Percentiles rank a stretch among this genome's conserved stretches.
These are phyloP conservation scores for Willowsia nigromaculata DNA, from an alignment of 2,888 invertebrate genomes.

Conservation along the genomic window DNA sequence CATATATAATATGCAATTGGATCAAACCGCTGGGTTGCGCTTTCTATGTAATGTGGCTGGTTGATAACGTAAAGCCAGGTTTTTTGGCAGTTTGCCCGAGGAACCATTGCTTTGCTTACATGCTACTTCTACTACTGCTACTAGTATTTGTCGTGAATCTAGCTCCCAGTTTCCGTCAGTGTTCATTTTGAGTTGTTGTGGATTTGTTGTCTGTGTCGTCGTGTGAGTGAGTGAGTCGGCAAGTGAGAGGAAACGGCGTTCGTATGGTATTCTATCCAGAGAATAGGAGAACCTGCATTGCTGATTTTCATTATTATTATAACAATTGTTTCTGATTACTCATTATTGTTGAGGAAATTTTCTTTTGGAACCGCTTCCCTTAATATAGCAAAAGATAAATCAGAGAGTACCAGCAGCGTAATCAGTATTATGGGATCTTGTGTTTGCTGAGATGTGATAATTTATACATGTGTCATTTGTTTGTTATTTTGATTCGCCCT, in stretches of 20 bases:
- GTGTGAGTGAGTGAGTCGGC: neutral
- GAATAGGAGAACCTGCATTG: conserved; percentile 62
- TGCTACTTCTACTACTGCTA: neutral
- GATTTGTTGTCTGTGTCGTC: conserved; percentile 65
- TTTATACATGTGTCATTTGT: conserved; percentile 1
- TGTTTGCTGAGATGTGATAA: conserved; percentile 30
- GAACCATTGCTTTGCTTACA: conserved; percentile 65
- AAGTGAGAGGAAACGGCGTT: neutral
- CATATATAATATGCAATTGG: neutral
- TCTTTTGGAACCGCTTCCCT: neutral
- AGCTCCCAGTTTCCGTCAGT: conserved; percentile 68
- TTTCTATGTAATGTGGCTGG: conserved; percentile 2
- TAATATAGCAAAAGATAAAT: neutral
- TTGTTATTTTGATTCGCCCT: neutral
- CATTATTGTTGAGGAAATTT: conserved; percentile 1
- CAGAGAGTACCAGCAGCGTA: neutral
- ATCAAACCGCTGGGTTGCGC: conserved; percentile 4
- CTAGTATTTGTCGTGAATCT: conserved; percentile 53
- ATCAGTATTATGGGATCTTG: neutral
- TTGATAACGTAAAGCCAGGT: conserved; percentile 59
- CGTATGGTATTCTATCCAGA: neutral
- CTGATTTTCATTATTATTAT: conserved; percentile 38
- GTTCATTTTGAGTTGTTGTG: conserved; percentile 69
- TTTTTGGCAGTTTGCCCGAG: conserved; percentile 75
- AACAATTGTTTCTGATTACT: neutral